Evolutionary conservation across 2,888 invertebrate species (phyloP), one percentile per base, ranked within the genome.

Genomic region (Lasioglossum lativentre): DNA sequence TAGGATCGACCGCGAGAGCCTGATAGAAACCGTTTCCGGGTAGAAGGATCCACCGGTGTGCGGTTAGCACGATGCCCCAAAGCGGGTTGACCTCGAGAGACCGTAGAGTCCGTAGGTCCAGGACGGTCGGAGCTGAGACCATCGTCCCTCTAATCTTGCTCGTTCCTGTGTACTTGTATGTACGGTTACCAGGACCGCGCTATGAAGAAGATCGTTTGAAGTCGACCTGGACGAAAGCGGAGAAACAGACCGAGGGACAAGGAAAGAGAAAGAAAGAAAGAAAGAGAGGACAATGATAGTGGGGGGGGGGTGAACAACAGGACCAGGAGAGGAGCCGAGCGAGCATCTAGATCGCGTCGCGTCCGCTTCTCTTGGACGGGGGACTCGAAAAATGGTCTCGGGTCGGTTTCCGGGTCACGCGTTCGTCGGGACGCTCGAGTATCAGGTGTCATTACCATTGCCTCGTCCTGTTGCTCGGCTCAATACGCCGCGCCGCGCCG

Each of bases 51-150:
- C 91, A 86, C 89, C 87, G 91, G 91, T 92, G 91, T 92, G 91
- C 89, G 92, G 93, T 92, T 91, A 91, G 94, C 94, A 94, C 94
- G 95, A 95, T 95, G 95, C 95, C 95, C 94, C 93, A 94, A 94
- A 95, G 95, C 94, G 90, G 93, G 91, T 93, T 95, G 94, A 95
- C 95, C 94, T 93, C 93, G 85, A 91, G 92, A 91, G 92, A 90
- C 90, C 90, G 89, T 68, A 79, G 87, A 88, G 83, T 91, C 91
- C 89, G 87, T 88, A 90, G 90, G 90, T 88, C 91, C 92, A 92
- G 91, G 88, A 89, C 89, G 91, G 86, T 86, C 88, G 85, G 87
- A 90, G 89, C 82, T 76, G 82, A 91, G 90, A 91, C 89, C 90
- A 92, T 90, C 92, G 93, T 93, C 93, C 91, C 93, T 93, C 92